A percentile compares a stretch with the other conserved stretches of the same genome.
phyloP scores from a whole-genome alignment of 1,140 invertebrate genomes.

The Berghia stephanieae region DNA sequence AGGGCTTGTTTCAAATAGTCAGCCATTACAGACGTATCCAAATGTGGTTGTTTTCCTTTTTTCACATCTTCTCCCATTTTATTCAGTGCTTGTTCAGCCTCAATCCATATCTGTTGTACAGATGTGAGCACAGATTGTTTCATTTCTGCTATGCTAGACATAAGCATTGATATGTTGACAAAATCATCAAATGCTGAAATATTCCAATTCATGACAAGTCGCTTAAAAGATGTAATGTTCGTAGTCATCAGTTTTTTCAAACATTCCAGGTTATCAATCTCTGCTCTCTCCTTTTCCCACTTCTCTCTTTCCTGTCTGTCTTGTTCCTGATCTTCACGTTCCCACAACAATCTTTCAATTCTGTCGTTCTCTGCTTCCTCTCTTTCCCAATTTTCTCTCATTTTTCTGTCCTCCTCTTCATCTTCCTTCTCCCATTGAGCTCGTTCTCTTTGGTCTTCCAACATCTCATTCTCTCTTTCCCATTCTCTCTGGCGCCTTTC shows the following conservation, averaged over 20 bases:
- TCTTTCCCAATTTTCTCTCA: too few relatives aligned
- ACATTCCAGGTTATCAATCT: constrained; percentile 17
- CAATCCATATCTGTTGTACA: constrained; percentile 18
- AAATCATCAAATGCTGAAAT: constrained; percentile 31
- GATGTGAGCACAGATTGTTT: constrained; percentile 27
- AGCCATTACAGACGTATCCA: too few relatives aligned
- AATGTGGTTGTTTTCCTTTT: too few relatives aligned
- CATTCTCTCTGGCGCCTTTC: constrained; percentile 21
- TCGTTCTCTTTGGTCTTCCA: too few relatives aligned
- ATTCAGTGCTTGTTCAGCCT: constrained; percentile 19
- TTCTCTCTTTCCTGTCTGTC: constrained; percentile 19
- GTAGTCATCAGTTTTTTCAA: constrained; percentile 21
- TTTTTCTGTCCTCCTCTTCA: too few relatives aligned
- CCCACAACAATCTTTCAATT: too few relatives aligned
- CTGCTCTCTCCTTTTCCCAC: constrained; percentile 5
- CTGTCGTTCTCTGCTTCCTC: too few relatives aligned
- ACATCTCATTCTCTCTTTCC: too few relatives aligned
- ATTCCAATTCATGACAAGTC: constrained; percentile 24
- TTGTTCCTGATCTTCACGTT: constrained; percentile 25
- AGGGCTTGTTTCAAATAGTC: too few relatives aligned
- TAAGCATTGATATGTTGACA: constrained; percentile 30
- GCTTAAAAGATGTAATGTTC: constrained; percentile 22
- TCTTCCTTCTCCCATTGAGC: too few relatives aligned
- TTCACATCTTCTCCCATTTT: constrained; percentile 8
- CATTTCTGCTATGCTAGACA: constrained; percentile 24